Evolutionary conservation across 2,888 invertebrate genomes (phyloP).

Genomic region (Metalampra italica): DNA sequence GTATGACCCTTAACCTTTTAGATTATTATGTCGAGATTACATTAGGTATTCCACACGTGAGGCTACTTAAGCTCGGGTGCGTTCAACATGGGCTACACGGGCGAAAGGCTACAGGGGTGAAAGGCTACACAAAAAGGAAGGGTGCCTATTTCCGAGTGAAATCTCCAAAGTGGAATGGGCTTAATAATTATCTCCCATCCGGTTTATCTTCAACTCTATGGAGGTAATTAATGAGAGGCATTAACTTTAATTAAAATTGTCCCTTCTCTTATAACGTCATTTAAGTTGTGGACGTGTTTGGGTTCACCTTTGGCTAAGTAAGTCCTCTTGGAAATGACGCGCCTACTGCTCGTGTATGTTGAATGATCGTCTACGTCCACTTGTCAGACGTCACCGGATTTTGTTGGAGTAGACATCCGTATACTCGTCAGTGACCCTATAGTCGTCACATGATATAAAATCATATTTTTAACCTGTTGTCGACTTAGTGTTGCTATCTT

Average conservation of each 20-base stretch:
- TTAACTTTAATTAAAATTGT: slow-evolving; percentile 48
- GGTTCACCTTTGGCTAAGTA: too few species aligned
- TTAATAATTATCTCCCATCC: slow-evolving; percentile 43
- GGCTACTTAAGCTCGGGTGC: neutral
- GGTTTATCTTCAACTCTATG: slow-evolving; percentile 41
- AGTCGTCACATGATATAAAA: too few species aligned
- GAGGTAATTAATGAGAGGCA: slow-evolving; percentile 37
- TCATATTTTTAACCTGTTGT: too few species aligned
- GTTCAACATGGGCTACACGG: slow-evolving; percentile 3
- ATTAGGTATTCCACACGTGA: slow-evolving; percentile 2
- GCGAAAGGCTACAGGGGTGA: slow-evolving; percentile 17
- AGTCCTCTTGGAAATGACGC: too few species aligned
- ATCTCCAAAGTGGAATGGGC: slow-evolving; percentile 31
- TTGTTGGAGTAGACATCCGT: too few species aligned
- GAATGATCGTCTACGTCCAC: too few species aligned
- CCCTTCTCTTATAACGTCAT: slow-evolving; percentile 22
- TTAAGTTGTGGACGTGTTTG: slow-evolving; percentile 20
- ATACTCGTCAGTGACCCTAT: too few species aligned
- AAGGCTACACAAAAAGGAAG: slow-evolving; percentile 12
- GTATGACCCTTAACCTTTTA: neutral
- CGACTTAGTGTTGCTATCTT: too few species aligned
- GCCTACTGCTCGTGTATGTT: too few species aligned
- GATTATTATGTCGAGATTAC: slow-evolving; percentile 2
- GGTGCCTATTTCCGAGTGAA: slow-evolving; percentile 23
- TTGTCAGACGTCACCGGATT: too few species aligned